A percentile compares a stretch with the other conserved stretches of the same genome.
Conservation (phyloP, 1,140 invertebrate genomes). For the Magallana angulata region DNA sequence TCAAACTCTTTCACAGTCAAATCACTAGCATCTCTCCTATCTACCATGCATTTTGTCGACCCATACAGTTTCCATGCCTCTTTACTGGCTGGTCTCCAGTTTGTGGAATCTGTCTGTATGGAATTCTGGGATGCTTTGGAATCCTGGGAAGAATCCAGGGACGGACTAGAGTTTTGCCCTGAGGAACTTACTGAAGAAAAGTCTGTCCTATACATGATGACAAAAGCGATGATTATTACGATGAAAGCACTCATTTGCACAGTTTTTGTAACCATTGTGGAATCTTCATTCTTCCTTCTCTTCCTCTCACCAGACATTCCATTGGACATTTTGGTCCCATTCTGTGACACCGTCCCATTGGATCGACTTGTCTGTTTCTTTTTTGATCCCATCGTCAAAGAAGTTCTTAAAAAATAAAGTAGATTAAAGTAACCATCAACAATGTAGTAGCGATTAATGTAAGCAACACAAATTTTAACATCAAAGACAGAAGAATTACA, state of each 20-base stretch:
- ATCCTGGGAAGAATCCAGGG: not conserved
- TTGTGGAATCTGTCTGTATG: not conserved
- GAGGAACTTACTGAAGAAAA: not conserved
- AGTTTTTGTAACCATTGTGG: not conserved
- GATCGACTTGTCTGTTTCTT: not conserved
- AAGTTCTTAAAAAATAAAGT: not conserved
- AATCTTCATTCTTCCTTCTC: not conserved
- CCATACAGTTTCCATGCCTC: conserved; percentile 55
- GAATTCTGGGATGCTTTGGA: conserved; percentile 7
- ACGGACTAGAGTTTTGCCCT: conserved; percentile 10
- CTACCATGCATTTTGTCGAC: conserved; percentile 66
- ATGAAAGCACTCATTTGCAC: conserved; percentile 30
- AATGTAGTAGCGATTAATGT: no score
- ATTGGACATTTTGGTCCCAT: not conserved
- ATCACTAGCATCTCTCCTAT: conserved; percentile 60
- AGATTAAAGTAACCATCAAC: no score
- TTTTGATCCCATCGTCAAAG: conserved; percentile 7
- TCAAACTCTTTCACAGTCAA: conserved; percentile 70
- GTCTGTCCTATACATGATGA: conserved; percentile 15
- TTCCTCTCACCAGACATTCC: not conserved
- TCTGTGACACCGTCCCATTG: conserved; percentile 2
- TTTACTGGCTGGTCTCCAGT: conserved; percentile 65
- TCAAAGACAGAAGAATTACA: not conserved
- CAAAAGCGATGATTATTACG: conserved; percentile 1
- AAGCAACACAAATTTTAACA: not conserved